phyloP scores from a whole-genome alignment of 2,113 vertebrate genomes.

The Cacatua alba region DNA sequence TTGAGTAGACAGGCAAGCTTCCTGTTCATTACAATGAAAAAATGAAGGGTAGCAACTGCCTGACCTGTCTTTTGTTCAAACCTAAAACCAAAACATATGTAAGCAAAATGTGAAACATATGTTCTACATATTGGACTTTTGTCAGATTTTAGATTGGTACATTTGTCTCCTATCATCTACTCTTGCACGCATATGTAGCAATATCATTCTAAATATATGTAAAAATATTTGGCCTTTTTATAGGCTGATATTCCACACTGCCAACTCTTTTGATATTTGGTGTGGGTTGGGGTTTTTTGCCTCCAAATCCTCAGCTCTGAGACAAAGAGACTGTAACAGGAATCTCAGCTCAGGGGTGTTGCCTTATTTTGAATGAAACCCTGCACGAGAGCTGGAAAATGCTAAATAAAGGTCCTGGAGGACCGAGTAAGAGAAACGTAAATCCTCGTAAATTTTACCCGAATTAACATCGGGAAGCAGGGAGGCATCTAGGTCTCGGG shows the following conservation, averaged over 20 bases:
- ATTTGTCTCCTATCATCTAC: background rate
- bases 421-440: background rate
- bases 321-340: conserved; percentile 3
- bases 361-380: background rate
- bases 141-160: conserved; percentile 17
- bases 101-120: conserved; percentile 52
- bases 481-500: background rate
- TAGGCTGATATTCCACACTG: background rate
- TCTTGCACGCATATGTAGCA: background rate
- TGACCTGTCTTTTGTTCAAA: conserved; percentile 69
- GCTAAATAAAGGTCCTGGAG: rapidly evolving
- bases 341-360: background rate
- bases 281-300: rapidly evolving
- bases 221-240: background rate
- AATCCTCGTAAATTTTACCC: background rate
- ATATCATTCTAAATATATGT: background rate
- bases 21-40: conserved; percentile 65
- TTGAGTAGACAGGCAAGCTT: conserved; percentile 53
- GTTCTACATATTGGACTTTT: conserved; percentile 31
- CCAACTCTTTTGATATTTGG: background rate
- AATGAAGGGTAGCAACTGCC: conserved; percentile 59
- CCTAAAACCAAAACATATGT: conserved; percentile 62
- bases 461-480: background rate
- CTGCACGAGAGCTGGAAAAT: background rate
- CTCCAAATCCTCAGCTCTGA: background rate